These are phyloP conservation scores for Oriolus oriolus DNA, from an alignment of 2,113 vertebrate genomes.

Conservation along the genomic window DNA sequence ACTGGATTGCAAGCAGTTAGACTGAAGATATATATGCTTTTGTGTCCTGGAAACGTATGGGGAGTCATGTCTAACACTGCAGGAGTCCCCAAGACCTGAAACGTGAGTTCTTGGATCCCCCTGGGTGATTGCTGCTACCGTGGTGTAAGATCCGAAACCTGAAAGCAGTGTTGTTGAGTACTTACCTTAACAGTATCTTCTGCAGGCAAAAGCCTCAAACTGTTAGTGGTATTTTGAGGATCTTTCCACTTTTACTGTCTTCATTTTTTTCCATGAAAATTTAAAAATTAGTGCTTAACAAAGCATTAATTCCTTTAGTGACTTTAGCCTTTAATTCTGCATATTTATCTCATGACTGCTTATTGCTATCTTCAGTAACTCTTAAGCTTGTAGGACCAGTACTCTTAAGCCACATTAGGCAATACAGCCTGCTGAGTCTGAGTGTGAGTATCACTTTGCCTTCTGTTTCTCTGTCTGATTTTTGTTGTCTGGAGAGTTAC, in stretches of 20 bases:
- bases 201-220: background rate
- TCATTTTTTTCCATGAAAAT: fast-evolving
- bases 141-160: background rate
- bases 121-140: background rate
- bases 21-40: background rate
- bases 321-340: background rate
- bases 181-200: background rate
- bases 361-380: background rate
- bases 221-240: background rate
- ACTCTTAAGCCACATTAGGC: background rate
- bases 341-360: background rate
- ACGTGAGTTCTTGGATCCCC: background rate
- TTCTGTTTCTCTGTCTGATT: background rate
- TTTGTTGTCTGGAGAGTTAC: background rate
- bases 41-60: background rate
- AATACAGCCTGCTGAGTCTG: background rate
- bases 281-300: background rate
- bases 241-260: background rate
- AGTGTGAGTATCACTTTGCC: background rate
- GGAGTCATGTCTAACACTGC: background rate
- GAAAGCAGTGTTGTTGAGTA: fast-evolving
- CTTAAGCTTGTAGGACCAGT: background rate
- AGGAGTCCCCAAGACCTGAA: background rate
- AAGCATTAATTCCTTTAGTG: background rate
- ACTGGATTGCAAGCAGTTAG: background rate